These are phyloP conservation scores for Brachyptera risi DNA, from an alignment of 2,888 invertebrate species.

Conservation along the genomic window DNA sequence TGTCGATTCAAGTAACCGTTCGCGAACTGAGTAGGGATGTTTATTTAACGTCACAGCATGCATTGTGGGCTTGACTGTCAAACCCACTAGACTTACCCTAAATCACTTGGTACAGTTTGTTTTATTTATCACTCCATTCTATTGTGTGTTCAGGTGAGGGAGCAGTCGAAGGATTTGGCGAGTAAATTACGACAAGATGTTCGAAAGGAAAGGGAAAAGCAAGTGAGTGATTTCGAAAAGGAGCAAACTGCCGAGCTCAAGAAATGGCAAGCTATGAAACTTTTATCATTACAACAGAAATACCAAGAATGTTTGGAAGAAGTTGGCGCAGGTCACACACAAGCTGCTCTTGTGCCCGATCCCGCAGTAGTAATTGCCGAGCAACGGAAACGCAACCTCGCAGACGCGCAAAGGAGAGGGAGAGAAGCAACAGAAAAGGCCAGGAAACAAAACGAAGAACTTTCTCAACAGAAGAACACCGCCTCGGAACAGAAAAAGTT, in stretches of 20 bases:
- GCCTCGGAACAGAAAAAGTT: conserved; percentile 39
- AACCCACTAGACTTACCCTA: background rate
- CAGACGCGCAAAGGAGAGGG: conserved; percentile 45
- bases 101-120: background rate
- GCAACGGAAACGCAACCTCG: conserved; percentile 37
- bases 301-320: conserved; percentile 49
- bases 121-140: background rate
- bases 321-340: conserved; percentile 50
- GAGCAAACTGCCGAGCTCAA: conserved; percentile 50
- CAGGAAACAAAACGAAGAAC: conserved; percentile 40
- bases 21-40: too few relatives aligned
- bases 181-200: conserved; percentile 52
- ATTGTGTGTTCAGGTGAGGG: conserved; percentile 51
- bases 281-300: conserved; percentile 49
- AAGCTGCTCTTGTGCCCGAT: conserved; percentile 46
- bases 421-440: conserved; percentile 43
- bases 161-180: conserved; percentile 59
- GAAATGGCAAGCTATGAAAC: conserved; percentile 50
- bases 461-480: conserved; percentile 34
- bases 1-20: too few relatives aligned
- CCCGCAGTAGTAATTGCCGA: conserved; percentile 38
- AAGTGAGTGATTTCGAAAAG: conserved; percentile 49
- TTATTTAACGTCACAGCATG: too few relatives aligned
- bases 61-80: too few relatives aligned
- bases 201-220: conserved; percentile 49